A percentile compares a stretch with the other conserved stretches of the same genome.
Conservation (phyloP, 53 echinoderm and acorn worm species). For the Paracentrotus lividus region DNA sequence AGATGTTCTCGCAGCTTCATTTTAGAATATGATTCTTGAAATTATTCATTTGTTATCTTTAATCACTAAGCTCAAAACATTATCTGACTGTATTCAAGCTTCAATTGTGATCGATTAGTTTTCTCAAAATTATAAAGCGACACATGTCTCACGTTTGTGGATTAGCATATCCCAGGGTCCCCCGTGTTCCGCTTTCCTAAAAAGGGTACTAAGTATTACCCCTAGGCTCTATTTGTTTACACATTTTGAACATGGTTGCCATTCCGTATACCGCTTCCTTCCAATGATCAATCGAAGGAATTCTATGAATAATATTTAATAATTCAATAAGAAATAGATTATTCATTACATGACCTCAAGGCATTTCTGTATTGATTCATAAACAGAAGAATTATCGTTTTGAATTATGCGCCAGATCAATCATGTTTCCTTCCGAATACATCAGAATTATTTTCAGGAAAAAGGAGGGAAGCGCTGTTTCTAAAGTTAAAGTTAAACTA, state of each 20-base stretch:
- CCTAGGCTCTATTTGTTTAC: not conserved
- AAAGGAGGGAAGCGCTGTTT: not conserved
- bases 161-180: not conserved
- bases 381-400: not conserved
- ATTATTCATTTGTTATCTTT: too few relatives aligned
- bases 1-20: too few relatives aligned
- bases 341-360: not conserved
- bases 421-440: not conserved
- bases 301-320: not conserved
- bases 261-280: not conserved
- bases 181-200: not conserved
- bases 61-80: not conserved
- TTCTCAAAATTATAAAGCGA: not conserved
- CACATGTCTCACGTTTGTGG: not conserved
- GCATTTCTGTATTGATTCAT: not conserved
- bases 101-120: not conserved
- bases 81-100: not conserved
- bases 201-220: not conserved
- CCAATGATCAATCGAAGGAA: not conserved
- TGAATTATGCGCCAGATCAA: not conserved
- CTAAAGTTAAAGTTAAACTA: too few relatives aligned
- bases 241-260: not conserved
- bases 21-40: not conserved
- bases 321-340: not conserved
- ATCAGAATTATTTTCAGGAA: slow-evolving; percentile 8